phyloP scores from a whole-genome alignment of 2,888 invertebrate species.

The Noctuana brunneofusca region DNA sequence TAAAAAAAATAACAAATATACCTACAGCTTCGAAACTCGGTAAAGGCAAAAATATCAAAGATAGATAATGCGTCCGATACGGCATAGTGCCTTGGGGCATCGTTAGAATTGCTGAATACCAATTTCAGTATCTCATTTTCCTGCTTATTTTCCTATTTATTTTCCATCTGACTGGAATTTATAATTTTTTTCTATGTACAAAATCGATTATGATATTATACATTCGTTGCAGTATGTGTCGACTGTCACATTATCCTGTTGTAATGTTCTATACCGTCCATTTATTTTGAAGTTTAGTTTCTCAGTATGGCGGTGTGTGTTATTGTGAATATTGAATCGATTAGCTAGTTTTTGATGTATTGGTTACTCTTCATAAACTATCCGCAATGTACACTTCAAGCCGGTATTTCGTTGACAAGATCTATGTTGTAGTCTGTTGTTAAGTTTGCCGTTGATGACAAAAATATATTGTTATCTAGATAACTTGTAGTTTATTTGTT shows the following conservation, averaged over 20 bases:
- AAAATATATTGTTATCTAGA: slow-evolving; percentile 83
- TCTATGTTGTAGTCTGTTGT: slow-evolving; percentile 82
- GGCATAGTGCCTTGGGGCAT: too few relatives aligned
- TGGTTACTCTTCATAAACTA: slow-evolving; percentile 56
- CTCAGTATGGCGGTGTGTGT: slow-evolving; percentile 46
- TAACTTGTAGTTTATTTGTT: slow-evolving; percentile 62
- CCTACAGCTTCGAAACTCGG: too few relatives aligned
- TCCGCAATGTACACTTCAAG: slow-evolving; percentile 51
- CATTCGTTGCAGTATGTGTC: slow-evolving; percentile 40
- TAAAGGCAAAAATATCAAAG: too few relatives aligned
- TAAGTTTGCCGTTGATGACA: slow-evolving; percentile 83
- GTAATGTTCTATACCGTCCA: slow-evolving; percentile 71
- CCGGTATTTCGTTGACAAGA: slow-evolving; percentile 71
- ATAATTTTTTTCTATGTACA: too few relatives aligned
- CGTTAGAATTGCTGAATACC: too few relatives aligned
- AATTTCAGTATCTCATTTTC: too few relatives aligned
- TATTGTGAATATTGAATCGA: slow-evolving; percentile 45
- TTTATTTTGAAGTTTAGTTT: slow-evolving; percentile 63
- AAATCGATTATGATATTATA: slow-evolving; percentile 30
- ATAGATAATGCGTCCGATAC: too few relatives aligned
- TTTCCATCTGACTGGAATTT: too few relatives aligned
- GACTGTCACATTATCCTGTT: slow-evolving; percentile 14
- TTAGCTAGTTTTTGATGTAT: slow-evolving; percentile 53
- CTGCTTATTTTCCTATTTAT: too few relatives aligned
- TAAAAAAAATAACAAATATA: too few relatives aligned